Conservation (phyloP, 2,797 vertebrate species). For the Carcharodon carcharias region DNA sequence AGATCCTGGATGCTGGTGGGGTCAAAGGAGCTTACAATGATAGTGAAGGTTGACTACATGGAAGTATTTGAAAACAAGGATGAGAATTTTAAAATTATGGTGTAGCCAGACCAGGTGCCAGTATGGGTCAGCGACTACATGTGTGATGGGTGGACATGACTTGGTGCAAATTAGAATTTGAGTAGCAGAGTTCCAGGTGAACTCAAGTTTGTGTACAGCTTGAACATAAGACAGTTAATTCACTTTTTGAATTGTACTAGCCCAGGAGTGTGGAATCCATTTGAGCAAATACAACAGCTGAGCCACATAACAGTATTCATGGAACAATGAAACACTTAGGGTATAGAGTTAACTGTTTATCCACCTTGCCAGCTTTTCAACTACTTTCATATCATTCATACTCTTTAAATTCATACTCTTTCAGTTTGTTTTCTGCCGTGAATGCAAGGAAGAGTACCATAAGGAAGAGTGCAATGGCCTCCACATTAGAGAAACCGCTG, state of each 20-base stretch:
- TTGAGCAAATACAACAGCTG: neutral
- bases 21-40: neutral
- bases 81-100: constrained; percentile 23
- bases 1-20: neutral
- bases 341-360: neutral
- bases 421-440: constrained; percentile 70
- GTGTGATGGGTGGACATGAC: neutral
- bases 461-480: constrained; percentile 56
- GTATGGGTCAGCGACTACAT: neutral
- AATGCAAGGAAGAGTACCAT: constrained; percentile 72
- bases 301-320: neutral
- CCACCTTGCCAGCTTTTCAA: neutral
- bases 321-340: neutral
- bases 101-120: neutral
- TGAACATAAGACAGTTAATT: neutral
- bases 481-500: neutral
- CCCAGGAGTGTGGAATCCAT: neutral
- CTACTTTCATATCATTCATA: neutral
- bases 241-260: neutral
- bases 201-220: neutral
- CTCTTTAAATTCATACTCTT: constrained; percentile 42
- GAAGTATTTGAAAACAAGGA: neutral
- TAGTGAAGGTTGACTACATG: neutral
- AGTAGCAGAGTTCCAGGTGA: neutral
- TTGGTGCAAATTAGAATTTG: neutral